Percentiles rank a stretch among this genome's conserved stretches.
phyloP scores from a whole-genome alignment of 2,888 invertebrate species.

The Perizoma flavofasciatum region DNA sequence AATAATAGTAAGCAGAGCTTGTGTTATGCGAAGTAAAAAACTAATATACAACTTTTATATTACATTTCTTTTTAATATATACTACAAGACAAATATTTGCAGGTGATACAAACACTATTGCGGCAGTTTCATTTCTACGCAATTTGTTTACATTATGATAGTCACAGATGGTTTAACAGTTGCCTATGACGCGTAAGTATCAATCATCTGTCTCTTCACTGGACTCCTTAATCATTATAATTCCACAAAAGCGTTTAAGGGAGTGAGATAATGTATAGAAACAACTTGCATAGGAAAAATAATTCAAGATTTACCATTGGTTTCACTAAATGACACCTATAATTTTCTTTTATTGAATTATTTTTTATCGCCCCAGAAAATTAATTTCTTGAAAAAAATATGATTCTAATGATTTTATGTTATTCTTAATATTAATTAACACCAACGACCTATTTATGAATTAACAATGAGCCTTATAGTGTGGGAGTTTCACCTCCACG shows the following conservation, averaged over 20 bases:
- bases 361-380: no score
- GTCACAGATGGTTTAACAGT: slow-evolving; percentile 15
- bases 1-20: no score
- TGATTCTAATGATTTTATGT: no score
- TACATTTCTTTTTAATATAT: no score
- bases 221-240: slow-evolving; percentile 34
- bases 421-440: no score
- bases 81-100: no score
- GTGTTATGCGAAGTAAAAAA: no score
- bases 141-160: background rate
- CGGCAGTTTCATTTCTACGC: slow-evolving; percentile 15
- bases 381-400: no score
- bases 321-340: no score
- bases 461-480: background rate
- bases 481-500: slow-evolving; percentile 15
- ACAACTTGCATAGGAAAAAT: slow-evolving; percentile 14
- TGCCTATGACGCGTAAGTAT: slow-evolving; percentile 26
- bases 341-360: no score
- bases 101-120: background rate
- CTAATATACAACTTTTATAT: no score
- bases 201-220: slow-evolving; percentile 31
- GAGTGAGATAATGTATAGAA: slow-evolving; percentile 24
- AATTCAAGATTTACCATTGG: background rate
- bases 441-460: no score
- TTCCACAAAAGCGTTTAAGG: slow-evolving; percentile 30